phyloP scores from a whole-genome alignment of 2,797 vertebrate genomes.

The Chelon auratus region DNA sequence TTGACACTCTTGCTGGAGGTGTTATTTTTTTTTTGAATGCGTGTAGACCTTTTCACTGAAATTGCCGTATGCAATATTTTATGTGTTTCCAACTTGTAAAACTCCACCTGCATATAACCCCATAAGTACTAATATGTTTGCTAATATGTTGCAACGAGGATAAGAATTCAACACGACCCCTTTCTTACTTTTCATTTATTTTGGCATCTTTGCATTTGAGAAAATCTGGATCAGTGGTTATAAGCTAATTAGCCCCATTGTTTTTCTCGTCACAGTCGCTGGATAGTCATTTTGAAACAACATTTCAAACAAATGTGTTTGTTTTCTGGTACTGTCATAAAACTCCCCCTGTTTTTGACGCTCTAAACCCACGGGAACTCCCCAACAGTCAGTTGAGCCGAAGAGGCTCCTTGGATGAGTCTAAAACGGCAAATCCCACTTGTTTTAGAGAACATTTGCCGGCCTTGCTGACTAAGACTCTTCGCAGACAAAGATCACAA shows the following conservation, averaged over 20 bases:
- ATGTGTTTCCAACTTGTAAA: constrained; percentile 30
- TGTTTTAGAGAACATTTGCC: constrained; percentile 5
- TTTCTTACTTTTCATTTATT: background rate
- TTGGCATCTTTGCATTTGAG: background rate
- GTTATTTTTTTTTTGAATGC: constrained; percentile 22
- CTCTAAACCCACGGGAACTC: constrained; percentile 15
- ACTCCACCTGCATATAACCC: background rate
- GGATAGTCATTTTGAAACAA: constrained; percentile 10
- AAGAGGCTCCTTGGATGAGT: constrained; percentile 14
- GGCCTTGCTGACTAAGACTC: constrained; percentile 26
- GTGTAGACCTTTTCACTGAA: constrained; percentile 9
- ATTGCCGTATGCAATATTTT: background rate
- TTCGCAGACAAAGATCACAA: constrained; percentile 1
- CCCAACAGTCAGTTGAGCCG: constrained; percentile 17
- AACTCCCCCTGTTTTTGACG: constrained; percentile 18
- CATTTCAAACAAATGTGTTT: constrained; percentile 22
- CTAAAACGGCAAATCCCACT: constrained; percentile 4
- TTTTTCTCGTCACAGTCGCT: background rate
- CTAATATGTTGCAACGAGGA: too few relatives aligned
- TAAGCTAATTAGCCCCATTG: background rate
- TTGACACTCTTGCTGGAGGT: constrained; percentile 37
- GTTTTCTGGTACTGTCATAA: constrained; percentile 11
- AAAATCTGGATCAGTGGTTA: background rate
- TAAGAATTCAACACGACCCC: background rate
- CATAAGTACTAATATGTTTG: background rate